Base-by-base conservation (phyloP, 2,113 vertebrate genomes). In the Leucosticte australis region DNA sequence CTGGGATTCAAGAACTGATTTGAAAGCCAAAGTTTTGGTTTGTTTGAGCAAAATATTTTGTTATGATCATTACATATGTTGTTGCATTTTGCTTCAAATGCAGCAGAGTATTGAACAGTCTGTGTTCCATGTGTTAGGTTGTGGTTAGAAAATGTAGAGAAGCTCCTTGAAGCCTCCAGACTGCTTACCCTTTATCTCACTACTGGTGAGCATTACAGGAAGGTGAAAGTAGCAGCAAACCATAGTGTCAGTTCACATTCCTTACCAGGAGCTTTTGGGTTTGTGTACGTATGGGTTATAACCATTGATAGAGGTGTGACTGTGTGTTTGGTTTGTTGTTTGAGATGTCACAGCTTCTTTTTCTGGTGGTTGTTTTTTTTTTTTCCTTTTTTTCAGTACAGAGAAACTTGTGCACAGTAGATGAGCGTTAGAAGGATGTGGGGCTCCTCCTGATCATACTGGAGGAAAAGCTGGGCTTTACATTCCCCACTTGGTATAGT, bases 201-300 rank as follows among this genome's bases (percentile, higher is more conserved):
- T 79, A 2, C 4, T 15, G 27, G 11, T 55, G 33, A 24, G 7
- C 1, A 0, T 57, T 12, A 21, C 46, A 37, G 39, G 39, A 50
- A 50, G 24, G 7, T 62, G 47, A 57, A 78, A 50, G 44, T 20
- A 46, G 59, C 24, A 65, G 41, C 46, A 52, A 56, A 35, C 19
- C 13, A 2, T 16, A 14, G 55, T 31, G 52, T 56, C 20, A 21
- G 23, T 73, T 86, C 46, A 13, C 18, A 6, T 86, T 68, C 16
- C 44, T 50, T 50, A 1, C 41, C 24, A 7, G 28, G n/a, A 35
- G 4, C 59, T 53, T 77, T 57, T 41, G 52, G 18, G 31, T 50
- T 55, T 63, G 39, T 42, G 22, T 71, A 3, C 3, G 1, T 7
- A 0, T 57, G 37, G n/a, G 2, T 57, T 53, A 24, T 7, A 57